phyloP scores from a whole-genome alignment of 1,140 invertebrate genomes.

The Pseudomyrmex gracilis region DNA sequence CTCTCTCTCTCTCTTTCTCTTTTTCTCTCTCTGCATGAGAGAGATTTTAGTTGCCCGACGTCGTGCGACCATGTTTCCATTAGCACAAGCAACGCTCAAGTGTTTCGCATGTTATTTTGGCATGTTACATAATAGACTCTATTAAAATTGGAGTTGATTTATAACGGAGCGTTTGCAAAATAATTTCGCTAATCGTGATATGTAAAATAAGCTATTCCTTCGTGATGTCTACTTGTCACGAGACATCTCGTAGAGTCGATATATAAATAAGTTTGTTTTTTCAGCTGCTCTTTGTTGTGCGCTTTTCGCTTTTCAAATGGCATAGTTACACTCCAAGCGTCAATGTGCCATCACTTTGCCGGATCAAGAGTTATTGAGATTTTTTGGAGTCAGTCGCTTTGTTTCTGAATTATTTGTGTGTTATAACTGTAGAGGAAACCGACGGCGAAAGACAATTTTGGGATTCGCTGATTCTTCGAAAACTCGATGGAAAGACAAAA shows the following conservation, averaged over 20 bases:
- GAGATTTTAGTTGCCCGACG: slow-evolving; percentile 10
- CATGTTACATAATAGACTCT: slow-evolving; percentile 49
- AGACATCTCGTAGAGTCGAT: background rate
- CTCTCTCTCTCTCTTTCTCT: background rate
- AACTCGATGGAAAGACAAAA: too few relatives aligned
- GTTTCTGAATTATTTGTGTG: too few relatives aligned
- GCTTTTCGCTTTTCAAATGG: background rate
- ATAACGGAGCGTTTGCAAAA: slow-evolving; percentile 41
- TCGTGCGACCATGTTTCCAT: slow-evolving; percentile 38
- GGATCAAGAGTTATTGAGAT: too few relatives aligned
- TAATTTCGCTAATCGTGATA: background rate
- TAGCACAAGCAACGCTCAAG: slow-evolving; percentile 8
- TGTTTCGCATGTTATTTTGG: slow-evolving; percentile 48
- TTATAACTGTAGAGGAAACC: too few relatives aligned
- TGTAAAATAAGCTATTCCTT: background rate
- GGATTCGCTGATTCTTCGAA: too few relatives aligned
- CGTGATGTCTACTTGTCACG: background rate
- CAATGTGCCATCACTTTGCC: too few relatives aligned
- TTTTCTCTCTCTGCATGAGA: background rate
- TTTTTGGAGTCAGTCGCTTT: too few relatives aligned
- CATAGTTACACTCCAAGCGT: background rate
- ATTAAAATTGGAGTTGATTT: slow-evolving; percentile 44
- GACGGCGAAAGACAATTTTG: too few relatives aligned
- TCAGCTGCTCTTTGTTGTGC: background rate
- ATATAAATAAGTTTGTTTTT: background rate